Percentiles rank a stretch among this genome's conserved stretches.
phyloP scores from a whole-genome alignment of 2,888 invertebrate species.

The Mesorhabditis sp. region DNA sequence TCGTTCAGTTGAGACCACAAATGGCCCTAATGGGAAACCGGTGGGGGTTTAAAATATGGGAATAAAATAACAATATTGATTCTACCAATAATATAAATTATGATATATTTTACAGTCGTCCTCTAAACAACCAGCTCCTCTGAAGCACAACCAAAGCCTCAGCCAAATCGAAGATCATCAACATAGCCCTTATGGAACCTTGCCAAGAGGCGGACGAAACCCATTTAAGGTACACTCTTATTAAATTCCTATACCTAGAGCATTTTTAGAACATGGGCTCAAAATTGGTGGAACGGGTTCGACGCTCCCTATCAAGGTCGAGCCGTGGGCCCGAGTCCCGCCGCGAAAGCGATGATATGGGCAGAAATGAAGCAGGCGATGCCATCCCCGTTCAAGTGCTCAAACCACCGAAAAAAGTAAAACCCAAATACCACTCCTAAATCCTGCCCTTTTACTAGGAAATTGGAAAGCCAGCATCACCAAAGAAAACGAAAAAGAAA shows the following conservation, averaged over 20 bases:
- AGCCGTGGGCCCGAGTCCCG: constrained; percentile 23
- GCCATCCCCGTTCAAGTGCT: constrained; percentile 1
- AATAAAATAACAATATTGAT: constrained; percentile 18
- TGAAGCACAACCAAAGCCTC: constrained; percentile 27
- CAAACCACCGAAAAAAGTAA: constrained; percentile 25
- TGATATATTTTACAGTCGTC: background rate
- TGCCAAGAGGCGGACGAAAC: constrained; percentile 39
- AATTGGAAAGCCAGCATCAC: constrained; percentile 19
- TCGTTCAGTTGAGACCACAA: constrained; percentile 49
- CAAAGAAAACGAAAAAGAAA: constrained; percentile 47
- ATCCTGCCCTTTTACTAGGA: background rate
- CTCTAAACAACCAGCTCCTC: constrained; percentile 23
- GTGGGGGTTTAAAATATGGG: background rate
- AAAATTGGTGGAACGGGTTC: constrained; percentile 48
- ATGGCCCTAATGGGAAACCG: constrained; percentile 23
- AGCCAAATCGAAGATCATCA: constrained; percentile 32
- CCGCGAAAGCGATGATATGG: constrained; percentile 20
- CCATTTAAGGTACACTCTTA: constrained; percentile 28
- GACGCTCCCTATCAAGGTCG: constrained; percentile 41
- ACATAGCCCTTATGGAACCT: constrained; percentile 27
- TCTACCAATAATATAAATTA: background rate
- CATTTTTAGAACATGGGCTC: constrained; percentile 44
- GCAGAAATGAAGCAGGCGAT: constrained; percentile 21
- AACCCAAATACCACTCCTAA: no score
- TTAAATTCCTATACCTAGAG: constrained; percentile 36